A percentile compares a stretch with the other conserved stretches of the same genome.
Evolutionary conservation across 2,797 vertebrate genomes (phyloP).

Genomic region (Leptoclinus maculatus): DNA sequence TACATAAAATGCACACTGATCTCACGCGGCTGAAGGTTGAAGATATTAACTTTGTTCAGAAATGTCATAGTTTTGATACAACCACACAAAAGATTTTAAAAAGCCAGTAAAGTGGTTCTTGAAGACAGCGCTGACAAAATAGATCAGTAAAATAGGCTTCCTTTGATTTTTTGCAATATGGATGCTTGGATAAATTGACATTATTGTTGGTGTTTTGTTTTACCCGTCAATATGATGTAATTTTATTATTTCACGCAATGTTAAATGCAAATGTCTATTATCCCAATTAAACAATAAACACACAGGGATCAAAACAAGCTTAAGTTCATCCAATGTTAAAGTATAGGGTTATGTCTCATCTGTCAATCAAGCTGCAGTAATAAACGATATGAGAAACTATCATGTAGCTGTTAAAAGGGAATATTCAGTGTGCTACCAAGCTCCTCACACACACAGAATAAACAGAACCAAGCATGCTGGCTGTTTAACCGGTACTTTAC

Average conservation of each 20-base stretch:
- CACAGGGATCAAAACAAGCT: neutral
- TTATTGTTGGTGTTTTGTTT: neutral
- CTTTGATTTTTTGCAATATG: neutral
- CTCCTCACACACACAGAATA: neutral
- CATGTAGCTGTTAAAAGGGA: neutral
- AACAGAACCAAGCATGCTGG: neutral
- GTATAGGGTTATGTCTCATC: neutral
- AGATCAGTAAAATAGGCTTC: too few species aligned
- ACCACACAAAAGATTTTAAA: neutral
- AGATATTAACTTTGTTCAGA: neutral
- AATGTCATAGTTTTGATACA: neutral
- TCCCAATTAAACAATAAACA: neutral
- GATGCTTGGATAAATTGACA: neutral
- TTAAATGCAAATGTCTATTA: neutral
- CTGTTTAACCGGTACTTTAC: conserved; percentile 34
- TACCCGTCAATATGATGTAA: neutral
- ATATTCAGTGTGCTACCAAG: neutral
- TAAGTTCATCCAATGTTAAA: neutral
- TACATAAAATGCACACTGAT: neutral
- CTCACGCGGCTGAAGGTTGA: neutral
- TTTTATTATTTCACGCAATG: neutral
- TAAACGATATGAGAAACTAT: conserved; percentile 3
- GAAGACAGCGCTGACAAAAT: neutral
- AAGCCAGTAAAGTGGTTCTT: neutral
- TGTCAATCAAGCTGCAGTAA: neutral